Conservation (phyloP, 2,888 invertebrate genomes). For the Eretmocerus hayati region DNA sequence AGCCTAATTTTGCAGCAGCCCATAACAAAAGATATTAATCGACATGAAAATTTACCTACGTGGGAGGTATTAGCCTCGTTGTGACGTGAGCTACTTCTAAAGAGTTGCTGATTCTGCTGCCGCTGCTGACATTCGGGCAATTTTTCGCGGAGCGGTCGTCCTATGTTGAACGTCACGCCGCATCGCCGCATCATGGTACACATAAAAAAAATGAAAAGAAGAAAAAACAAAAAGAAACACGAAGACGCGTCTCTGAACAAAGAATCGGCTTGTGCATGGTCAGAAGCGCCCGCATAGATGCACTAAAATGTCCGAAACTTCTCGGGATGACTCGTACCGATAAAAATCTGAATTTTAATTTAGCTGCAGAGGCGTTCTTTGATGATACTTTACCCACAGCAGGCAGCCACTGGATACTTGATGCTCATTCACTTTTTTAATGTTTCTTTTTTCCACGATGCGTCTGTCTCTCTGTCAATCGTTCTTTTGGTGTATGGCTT, state of each 20-base stretch:
- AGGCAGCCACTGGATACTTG: neutral
- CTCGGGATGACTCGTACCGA: neutral
- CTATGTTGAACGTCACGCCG: no score
- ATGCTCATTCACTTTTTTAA: no score
- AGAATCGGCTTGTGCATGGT: no score
- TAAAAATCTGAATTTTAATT: slow-evolving; percentile 8
- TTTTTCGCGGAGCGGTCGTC: no score
- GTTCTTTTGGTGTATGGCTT: no score
- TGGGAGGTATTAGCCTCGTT: slow-evolving; percentile 12
- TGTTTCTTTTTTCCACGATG: no score
- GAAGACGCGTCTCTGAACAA: neutral
- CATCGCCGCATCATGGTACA: neutral
- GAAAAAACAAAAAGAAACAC: neutral
- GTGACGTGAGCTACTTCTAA: slow-evolving; percentile 8
- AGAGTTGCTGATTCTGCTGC: no score
- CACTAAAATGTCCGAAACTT: neutral
- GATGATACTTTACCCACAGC: neutral
- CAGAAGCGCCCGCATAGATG: neutral
- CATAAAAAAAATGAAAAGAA: neutral
- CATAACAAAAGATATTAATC: no score
- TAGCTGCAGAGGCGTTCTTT: neutral
- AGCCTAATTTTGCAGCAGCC: no score
- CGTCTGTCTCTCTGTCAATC: no score
- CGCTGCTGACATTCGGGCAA: neutral
- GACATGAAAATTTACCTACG: slow-evolving; percentile 8